Evolutionary conservation across 2,113 vertebrate genomes (phyloP), one percentile per base, ranked within the genome.

Genomic region (Daubentonia madagascariensis): DNA sequence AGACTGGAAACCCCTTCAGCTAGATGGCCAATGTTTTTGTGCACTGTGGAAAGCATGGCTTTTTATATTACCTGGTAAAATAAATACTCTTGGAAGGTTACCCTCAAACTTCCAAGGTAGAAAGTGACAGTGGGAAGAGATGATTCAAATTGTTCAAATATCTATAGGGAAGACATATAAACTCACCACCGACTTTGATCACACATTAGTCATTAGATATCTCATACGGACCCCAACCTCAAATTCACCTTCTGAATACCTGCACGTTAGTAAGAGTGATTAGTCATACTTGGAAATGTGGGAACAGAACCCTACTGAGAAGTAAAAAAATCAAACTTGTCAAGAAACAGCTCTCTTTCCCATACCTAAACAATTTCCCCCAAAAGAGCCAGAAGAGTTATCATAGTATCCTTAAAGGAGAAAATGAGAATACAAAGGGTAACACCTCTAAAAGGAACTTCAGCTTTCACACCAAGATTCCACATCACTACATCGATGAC

Each of bases 251-350:
- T 88, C 57, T 85, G 40, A 79, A 96, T 84, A 93, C 11, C 48
- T 68, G 59, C 54, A 9, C 43, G 92, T 72, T 59, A 92, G 13
- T 83, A 89, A 96, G 73, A 95, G 45, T 75, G 20, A 81, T 78
- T 96, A 80, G 37, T 40, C 20, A 72, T 32, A 89, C 32, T 37
- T 89, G n/a, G 57, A 89, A 93, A 87, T 67, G 3, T 80, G 9
- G 57, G 37, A 91, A 80, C 72, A 75, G 37, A 91, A 85, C 5
- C 32, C 61, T 57, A 20, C 54, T n/a, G 40, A 61, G 54, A 92
- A 95, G 45, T 28, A 45, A 95, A 95, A 96, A 96, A 83, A 23
- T 91, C 18, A 79, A 93, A 79, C n/a, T 68, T 91, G 22, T 88
- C 50, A 43, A 96, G 57, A 45, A 75, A 94, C 85, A 59, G 43